Base-by-base conservation (phyloP, 2,113 vertebrate species). In the Rallus limicola region DNA sequence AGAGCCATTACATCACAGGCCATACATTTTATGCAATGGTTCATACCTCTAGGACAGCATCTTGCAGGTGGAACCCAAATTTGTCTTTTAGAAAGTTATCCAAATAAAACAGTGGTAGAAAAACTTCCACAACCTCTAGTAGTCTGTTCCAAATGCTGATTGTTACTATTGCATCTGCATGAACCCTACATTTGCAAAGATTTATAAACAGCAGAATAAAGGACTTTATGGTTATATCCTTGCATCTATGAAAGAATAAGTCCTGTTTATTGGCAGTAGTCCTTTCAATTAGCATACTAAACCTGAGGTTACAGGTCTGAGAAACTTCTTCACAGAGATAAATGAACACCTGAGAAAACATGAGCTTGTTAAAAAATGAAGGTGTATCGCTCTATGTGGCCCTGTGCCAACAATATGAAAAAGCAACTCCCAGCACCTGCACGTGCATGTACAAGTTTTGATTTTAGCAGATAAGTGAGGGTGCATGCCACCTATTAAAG, bases 281-380 rank as follows among this genome's bases (percentile, higher is more conserved):
- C 88, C 42, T 84, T 75, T 76, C 55, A 70, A 60, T 86, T 92
- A 90, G 64, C 20, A 56, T 90, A 56, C 26, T 77, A 86, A 93
- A 83, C 76, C n/a, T 90, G 82, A 96, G 87, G 85, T 90, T 90
- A 70, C 68, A 83, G 64, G 88, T 56, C 68, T 95, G 60, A 93
- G 67, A 95, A 90, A 93, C 71, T 81, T 90, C 86, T 94, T 96
- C 84, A n/a, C 71, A 75, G 52, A 95, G 93, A 94, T 81, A 97
- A 94, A 93, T 71, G 93, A 95, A 78, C 90, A 96, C 94, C 96
- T 96, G 96, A 94, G 92, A 97, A 97, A 97, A 97, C 90, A 96
- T 4, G 8, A 33, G 36, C 69, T 93, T 83, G 71, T 78, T 86
- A 75, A 90, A 88, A 96, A 96, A 90, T 52, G 68, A 88, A 93